These are phyloP conservation scores for Eurois occulta DNA, from an alignment of 2,888 invertebrate genomes.

Conservation along the genomic window DNA sequence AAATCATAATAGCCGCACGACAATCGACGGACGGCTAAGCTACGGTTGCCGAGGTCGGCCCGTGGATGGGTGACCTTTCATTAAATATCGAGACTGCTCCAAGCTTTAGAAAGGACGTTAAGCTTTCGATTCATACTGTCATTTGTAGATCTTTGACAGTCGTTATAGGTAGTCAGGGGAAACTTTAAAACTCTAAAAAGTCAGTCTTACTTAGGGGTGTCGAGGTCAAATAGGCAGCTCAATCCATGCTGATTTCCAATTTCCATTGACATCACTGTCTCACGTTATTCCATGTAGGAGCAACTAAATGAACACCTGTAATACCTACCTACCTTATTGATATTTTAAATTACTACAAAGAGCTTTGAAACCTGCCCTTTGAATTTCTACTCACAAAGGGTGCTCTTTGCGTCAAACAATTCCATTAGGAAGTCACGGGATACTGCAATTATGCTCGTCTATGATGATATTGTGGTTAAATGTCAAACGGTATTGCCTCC, in stretches of 20 bases:
- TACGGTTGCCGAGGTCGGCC: not conserved
- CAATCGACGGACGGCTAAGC: not conserved
- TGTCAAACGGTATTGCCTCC: not conserved
- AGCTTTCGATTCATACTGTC: accelerated
- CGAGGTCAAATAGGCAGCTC: not conserved
- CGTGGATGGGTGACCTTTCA: not conserved
- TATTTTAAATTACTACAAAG: not conserved
- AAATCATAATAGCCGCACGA: not conserved
- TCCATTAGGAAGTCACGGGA: not conserved
- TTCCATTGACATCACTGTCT: not conserved
- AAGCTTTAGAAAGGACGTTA: not conserved
- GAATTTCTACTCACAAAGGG: not conserved
- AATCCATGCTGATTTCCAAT: not conserved
- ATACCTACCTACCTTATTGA: not conserved
- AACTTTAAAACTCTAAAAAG: not conserved
- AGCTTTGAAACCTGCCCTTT: not conserved
- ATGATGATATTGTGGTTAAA: not conserved
- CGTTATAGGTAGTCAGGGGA: not conserved
- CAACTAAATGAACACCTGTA: not conserved
- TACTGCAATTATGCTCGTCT: not conserved
- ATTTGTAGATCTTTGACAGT: not conserved
- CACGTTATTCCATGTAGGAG: not conserved
- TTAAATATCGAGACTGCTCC: not conserved
- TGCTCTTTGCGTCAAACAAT: not conserved
- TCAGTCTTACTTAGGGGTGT: not conserved